Percentiles rank a stretch among this genome's conserved stretches.
phyloP scores from a whole-genome alignment of 2,888 invertebrate species.

The Sinohyriopsis cumingii region DNA sequence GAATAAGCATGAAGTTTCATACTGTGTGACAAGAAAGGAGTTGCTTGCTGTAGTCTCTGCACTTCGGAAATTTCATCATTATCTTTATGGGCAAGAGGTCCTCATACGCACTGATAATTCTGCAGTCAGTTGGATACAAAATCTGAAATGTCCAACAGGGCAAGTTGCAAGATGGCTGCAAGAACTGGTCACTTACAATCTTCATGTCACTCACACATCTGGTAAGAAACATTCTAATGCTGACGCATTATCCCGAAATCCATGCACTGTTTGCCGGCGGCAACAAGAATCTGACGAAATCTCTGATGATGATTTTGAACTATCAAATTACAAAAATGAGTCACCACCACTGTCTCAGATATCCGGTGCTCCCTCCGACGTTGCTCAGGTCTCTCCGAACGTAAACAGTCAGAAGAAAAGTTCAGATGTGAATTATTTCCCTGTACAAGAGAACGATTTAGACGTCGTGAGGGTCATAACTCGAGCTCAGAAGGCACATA shows the following conservation, averaged over 20 bases:
- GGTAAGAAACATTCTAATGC: slow-evolving; percentile 22
- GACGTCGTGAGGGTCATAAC: too few relatives aligned
- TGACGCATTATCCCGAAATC: slow-evolving; percentile 16
- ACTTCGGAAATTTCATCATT: slow-evolving; percentile 14
- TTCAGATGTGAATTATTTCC: too few relatives aligned
- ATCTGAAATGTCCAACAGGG: slow-evolving; percentile 15
- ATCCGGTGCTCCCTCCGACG: too few relatives aligned
- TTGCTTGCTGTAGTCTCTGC: slow-evolving; percentile 16
- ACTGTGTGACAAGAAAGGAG: slow-evolving; percentile 16
- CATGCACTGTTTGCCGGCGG: too few relatives aligned
- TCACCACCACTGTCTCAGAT: too few relatives aligned
- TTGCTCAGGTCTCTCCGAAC: too few relatives aligned
- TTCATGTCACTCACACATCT: slow-evolving; percentile 13
- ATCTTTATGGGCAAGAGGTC: slow-evolving; percentile 26
- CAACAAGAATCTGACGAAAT: neutral
- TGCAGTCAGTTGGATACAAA: slow-evolving; percentile 24
- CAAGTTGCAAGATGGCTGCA: slow-evolving; percentile 24
- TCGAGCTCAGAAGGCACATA: neutral
- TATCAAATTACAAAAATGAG: neutral
- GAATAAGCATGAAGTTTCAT: slow-evolving; percentile 13
- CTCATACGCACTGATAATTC: slow-evolving; percentile 25
- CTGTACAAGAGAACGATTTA: too few relatives aligned
- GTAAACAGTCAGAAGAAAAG: too few relatives aligned
- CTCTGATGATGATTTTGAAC: neutral
- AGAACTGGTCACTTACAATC: slow-evolving; percentile 16